phyloP scores from a whole-genome alignment of 2,113 vertebrate species.

The Melanerpes aurifrons region DNA sequence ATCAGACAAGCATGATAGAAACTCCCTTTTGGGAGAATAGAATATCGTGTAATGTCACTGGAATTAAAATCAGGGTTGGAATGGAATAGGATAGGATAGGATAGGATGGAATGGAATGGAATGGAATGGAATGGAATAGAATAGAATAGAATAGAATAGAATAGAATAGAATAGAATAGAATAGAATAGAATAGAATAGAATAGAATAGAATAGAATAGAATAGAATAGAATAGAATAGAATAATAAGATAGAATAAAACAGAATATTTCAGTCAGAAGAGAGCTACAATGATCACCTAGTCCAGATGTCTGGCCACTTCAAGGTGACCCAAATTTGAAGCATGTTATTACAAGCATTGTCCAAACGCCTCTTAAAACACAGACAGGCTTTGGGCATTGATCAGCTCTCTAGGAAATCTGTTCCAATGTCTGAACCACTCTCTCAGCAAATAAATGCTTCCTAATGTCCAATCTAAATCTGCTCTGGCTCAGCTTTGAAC shows the following conservation, averaged over 20 bases:
- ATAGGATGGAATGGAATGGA: neutral
- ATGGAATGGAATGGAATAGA: neutral
- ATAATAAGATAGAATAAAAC: neutral
- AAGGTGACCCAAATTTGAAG: neutral
- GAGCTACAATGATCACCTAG: neutral
- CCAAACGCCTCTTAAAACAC: neutral
- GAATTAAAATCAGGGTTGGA: conserved; percentile 32
- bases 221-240: neutral
- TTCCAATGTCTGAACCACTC: neutral
- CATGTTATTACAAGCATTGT: neutral
- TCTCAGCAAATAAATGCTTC: neutral
- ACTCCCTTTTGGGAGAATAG: neutral
- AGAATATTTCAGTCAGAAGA: too few relatives aligned
- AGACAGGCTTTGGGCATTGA: neutral
- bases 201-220: neutral
- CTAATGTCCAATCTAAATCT: too few relatives aligned
- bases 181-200: neutral
- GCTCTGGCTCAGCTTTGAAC: neutral
- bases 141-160: neutral
- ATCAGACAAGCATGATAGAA: neutral
- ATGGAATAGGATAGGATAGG: neutral
- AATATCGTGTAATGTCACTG: neutral
- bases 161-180: neutral
- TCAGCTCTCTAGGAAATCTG: neutral
- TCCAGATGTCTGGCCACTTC: neutral